These are phyloP conservation scores for Torymus tubicola DNA, from an alignment of 2,888 invertebrate genomes.

Conservation along the genomic window DNA sequence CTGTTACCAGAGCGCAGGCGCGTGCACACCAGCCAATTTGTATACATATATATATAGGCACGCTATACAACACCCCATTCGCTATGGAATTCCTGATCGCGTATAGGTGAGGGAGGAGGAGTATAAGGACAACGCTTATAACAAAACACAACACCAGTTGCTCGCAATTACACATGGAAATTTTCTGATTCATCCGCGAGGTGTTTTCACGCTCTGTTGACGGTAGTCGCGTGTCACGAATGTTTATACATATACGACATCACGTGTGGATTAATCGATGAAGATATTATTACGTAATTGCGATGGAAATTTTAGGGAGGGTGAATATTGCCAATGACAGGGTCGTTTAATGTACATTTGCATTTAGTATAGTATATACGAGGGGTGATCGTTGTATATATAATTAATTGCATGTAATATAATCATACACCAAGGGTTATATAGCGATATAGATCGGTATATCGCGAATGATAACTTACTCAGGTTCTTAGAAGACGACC, in stretches of 20 bases:
- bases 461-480: background rate
- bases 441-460: no score
- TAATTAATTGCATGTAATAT: constrained; percentile 1
- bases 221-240: constrained; percentile 40
- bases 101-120: no score
- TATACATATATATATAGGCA: constrained; percentile 62
- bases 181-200: constrained; percentile 71
- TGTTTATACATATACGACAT: constrained; percentile 13
- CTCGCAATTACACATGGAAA: constrained; percentile 75
- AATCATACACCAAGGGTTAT: background rate
- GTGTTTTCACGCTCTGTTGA: constrained; percentile 58
- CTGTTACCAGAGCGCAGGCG: constrained; percentile 63
- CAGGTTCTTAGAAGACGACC: no score
- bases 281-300: constrained; percentile 55
- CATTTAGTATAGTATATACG: background rate
- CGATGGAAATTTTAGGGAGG: constrained; percentile 15
- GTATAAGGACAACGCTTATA: no score
- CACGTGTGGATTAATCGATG: constrained; percentile 37
- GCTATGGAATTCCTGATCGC: constrained; percentile 31
- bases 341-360: constrained; percentile 20
- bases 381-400: background rate
- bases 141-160: constrained; percentile 69
- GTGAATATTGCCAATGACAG: constrained; percentile 10
- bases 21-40: constrained; percentile 61
- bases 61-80: constrained; percentile 69